Conservation (phyloP, 2,113 vertebrate species). For the Castor canadensis region DNA sequence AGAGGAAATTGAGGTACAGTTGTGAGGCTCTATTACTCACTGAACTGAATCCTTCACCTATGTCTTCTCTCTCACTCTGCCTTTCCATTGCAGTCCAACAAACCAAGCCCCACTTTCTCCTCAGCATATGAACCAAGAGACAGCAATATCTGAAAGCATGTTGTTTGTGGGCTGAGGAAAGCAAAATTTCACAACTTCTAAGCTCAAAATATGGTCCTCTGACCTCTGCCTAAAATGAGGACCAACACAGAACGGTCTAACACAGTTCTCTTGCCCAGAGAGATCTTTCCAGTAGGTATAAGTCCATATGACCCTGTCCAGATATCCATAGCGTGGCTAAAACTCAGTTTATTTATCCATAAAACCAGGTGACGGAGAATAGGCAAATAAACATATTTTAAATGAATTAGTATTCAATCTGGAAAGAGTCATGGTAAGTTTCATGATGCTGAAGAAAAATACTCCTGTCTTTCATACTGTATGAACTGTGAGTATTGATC, state of each 20-base stretch:
- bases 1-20: neutral
- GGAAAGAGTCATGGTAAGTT: constrained; percentile 5
- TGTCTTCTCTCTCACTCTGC: neutral
- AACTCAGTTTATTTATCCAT: neutral
- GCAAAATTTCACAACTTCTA: neutral
- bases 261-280: neutral
- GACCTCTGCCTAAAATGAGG: neutral
- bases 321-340: neutral
- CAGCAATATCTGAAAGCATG: neutral
- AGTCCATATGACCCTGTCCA: neutral
- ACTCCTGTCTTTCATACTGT: neutral
- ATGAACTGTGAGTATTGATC: constrained; percentile 20
- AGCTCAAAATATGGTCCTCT: neutral
- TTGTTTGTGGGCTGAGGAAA: neutral
- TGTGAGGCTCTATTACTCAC: neutral
- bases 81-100: neutral
- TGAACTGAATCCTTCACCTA: neutral
- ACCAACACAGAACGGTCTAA: neutral
- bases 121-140: neutral
- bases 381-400: neutral
- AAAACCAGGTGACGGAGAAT: neutral
- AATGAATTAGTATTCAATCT: neutral
- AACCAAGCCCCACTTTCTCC: neutral
- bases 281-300: neutral
- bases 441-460: neutral